Conservation (phyloP, 1,140 invertebrate genomes). For the Drosophila cardini region DNA sequence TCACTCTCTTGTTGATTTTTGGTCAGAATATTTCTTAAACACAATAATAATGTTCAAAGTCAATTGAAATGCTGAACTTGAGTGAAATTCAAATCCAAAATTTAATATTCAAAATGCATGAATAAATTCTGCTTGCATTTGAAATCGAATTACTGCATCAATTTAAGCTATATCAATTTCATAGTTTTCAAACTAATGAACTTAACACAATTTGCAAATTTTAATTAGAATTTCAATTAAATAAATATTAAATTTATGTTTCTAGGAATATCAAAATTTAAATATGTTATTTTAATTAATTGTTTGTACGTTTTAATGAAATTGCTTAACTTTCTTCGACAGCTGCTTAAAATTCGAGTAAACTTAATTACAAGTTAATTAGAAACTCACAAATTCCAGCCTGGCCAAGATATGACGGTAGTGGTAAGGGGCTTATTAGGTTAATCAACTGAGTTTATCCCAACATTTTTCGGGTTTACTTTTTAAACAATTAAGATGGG, state of each 20-base stretch:
- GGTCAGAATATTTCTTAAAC: constrained; percentile 38
- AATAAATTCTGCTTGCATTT: constrained; percentile 2
- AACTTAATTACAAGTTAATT: constrained; percentile 29
- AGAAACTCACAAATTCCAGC: constrained; percentile 16
- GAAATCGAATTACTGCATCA: constrained; percentile 15
- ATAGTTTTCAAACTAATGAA: not conserved
- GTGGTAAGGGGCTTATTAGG: constrained; percentile 5
- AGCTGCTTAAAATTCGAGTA: not conserved
- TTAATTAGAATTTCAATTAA: constrained; percentile 5
- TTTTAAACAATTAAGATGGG: not conserved
- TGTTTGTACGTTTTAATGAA: not conserved
- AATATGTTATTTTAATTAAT: not conserved
- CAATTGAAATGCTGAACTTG: constrained; percentile 14
- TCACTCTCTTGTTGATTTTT: constrained; percentile 43
- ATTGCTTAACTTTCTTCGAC: not conserved
- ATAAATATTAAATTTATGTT: not conserved
- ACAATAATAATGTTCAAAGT: constrained; percentile 29
- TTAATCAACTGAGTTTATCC: constrained; percentile 16
- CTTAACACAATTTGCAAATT: constrained; percentile 1
- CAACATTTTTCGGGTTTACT: not conserved
- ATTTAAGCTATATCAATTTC: not conserved
- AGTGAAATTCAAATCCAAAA: not conserved
- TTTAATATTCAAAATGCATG: constrained; percentile 3
- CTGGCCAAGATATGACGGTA: not conserved
- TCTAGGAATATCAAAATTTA: not conserved